These are phyloP conservation scores for Lymantria dispar DNA, from an alignment of 2,888 invertebrate species.

Conservation along the genomic window DNA sequence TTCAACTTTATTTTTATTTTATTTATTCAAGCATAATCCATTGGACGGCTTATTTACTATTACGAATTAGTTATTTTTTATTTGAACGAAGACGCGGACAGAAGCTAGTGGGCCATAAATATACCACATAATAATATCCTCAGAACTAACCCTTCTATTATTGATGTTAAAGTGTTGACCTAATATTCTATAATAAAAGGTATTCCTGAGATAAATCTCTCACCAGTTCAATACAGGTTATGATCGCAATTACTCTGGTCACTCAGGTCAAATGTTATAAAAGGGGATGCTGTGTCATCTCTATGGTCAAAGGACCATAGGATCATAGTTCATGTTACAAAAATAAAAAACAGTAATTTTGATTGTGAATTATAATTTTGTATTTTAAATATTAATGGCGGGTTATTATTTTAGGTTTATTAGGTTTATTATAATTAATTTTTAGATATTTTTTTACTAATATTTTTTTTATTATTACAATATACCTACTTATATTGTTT, in stretches of 20 bases:
- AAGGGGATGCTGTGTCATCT: slow-evolving; percentile 19
- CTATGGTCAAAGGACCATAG: slow-evolving; percentile 7
- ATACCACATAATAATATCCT: not conserved
- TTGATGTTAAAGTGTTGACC: slow-evolving; percentile 3
- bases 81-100: too few species aligned
- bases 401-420: too few species aligned
- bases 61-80: too few species aligned
- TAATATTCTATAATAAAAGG: slow-evolving; percentile 2
- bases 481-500: too few species aligned
- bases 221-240: slow-evolving; percentile 25
- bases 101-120: too few species aligned
- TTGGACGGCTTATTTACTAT: too few species aligned
- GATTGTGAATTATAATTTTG: not conserved
- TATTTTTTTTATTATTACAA: too few species aligned
- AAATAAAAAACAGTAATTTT: slow-evolving; percentile 2
- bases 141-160: not conserved
- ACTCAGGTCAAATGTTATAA: slow-evolving; percentile 8
- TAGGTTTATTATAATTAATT: too few species aligned
- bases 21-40: too few species aligned
- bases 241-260: slow-evolving; percentile 5
- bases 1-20: too few species aligned
- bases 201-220: slow-evolving; percentile 23
- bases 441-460: too few species aligned
- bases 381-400: too few species aligned
- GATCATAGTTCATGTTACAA: slow-evolving; percentile 11